Evolutionary conservation across 2,797 vertebrate genomes (phyloP), one percentile per base, ranked within the genome.

Genomic region (Coendou prehensilis): DNA sequence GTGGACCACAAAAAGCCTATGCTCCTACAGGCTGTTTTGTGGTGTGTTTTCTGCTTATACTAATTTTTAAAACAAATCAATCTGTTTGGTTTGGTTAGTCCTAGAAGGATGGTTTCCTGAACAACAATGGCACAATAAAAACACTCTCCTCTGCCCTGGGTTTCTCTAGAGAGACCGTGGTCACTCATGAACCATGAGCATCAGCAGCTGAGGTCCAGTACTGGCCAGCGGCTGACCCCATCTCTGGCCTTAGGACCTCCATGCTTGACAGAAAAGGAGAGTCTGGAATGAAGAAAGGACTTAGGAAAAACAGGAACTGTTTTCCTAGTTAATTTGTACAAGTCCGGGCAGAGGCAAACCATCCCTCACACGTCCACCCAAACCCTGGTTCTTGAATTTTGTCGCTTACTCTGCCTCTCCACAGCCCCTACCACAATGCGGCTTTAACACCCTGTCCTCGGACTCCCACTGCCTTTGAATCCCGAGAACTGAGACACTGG

Each of bases 31-130:
- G 64, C 47, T 64, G 81, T 94, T 86, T 81, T 33, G 57, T 61
- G 94, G 90, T 87, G 56, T n/a, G 50, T 75, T 94, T 97, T 93
- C 93, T 93, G 61, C 81, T 96, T 93, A 85, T 80, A 86, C 73
- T 96, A 89, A 97, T 54, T 94, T 95, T 91, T 64, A 64, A 79
- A 94, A 86, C 81, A 86, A 95, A 97, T 95, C 52, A 52, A 73
- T 90, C 45, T 57, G 6, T 89, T 97, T 87, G 59, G 69, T 91
- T 92, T 64, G 81, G 37, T 93, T 97, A 83, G 73, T 61, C 80
- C 73, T 75, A 64, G 73, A 91, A 88, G 67, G 63, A 82, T 45
- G 67, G 33, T 59, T 90, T 93, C 45, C 52, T 93, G 61, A 95
- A 76, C 54, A 86, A 54, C 67, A 82, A 30, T 37, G 52, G 22